phyloP scores from a whole-genome alignment of 2,888 invertebrate species.

The Coenonympha arcania region DNA sequence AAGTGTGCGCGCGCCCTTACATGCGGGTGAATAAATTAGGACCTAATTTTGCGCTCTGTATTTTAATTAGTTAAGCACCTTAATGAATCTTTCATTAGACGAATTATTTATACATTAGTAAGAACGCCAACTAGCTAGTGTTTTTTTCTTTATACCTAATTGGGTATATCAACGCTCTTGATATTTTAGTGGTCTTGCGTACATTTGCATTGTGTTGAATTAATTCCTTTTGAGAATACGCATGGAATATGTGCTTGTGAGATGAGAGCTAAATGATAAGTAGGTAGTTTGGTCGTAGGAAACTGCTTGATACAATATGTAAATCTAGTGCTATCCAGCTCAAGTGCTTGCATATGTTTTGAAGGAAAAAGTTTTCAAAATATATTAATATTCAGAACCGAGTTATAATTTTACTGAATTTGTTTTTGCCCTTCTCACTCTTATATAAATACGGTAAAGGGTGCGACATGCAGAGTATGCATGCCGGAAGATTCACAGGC shows the following conservation, averaged over 20 bases:
- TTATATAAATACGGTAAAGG: no score
- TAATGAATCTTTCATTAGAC: constrained; percentile 50
- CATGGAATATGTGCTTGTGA: background rate
- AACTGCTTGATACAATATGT: background rate
- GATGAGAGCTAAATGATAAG: background rate
- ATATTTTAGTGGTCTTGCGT: constrained; percentile 1
- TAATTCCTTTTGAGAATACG: constrained; percentile 9
- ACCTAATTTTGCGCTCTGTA: constrained; percentile 45
- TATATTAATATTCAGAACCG: no score
- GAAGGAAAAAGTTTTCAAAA: background rate
- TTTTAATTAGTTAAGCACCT: constrained; percentile 33
- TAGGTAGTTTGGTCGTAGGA: background rate
- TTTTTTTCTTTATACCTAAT: constrained; percentile 9
- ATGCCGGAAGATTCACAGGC: no score
- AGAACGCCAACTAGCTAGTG: constrained; percentile 20
- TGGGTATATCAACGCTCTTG: constrained; percentile 7
- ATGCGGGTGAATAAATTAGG: constrained; percentile 56
- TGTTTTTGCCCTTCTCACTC: no score
- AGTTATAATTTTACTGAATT: no score
- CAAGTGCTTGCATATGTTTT: background rate
- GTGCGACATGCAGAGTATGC: no score
- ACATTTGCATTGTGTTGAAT: constrained; percentile 9
- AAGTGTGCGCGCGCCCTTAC: constrained; percentile 43
- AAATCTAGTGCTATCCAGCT: background rate
- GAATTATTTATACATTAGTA: constrained; percentile 21